These are phyloP conservation scores for Drosophila paramelanica DNA, from an alignment of 2,888 invertebrate species.

Conservation along the genomic window DNA sequence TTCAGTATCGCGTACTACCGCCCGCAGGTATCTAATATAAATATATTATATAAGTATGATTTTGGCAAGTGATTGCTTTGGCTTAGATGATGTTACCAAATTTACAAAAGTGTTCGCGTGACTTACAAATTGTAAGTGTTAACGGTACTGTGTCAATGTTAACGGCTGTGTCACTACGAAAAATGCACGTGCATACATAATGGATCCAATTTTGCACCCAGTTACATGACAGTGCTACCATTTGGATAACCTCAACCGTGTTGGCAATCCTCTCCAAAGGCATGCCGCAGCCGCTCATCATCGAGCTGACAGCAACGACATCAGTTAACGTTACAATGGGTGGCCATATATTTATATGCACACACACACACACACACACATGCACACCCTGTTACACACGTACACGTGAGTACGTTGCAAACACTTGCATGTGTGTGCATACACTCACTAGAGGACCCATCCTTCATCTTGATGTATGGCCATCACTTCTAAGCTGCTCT, in stretches of 20 bases:
- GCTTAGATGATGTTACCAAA: neutral
- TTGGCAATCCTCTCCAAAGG: conserved; percentile 8
- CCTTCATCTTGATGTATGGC: conserved; percentile 77
- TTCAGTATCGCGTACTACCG: too few species aligned
- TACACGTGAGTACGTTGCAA: conserved; percentile 19
- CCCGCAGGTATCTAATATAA: too few species aligned
- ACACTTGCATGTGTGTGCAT: conserved; percentile 27
- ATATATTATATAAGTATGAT: neutral
- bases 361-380: conserved; percentile 18
- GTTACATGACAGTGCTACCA: conserved; percentile 44
- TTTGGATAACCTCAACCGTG: conserved; percentile 56
- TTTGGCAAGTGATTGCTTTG: neutral
- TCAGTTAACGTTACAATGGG: conserved; percentile 64
- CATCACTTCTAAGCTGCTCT: conserved; percentile 63
- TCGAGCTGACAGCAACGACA: conserved; percentile 57
- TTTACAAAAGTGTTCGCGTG: neutral
- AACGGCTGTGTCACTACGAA: conserved; percentile 52
- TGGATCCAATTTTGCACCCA: conserved; percentile 58
- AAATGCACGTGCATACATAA: conserved; percentile 67
- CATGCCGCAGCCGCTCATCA: conserved; percentile 31
- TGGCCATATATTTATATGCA: conserved; percentile 52
- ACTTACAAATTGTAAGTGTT: conserved; percentile 28
- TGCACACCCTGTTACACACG: neutral
- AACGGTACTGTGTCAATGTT: conserved; percentile 22
- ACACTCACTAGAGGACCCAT: conserved; percentile 51